phyloP scores from a whole-genome alignment of 2,797 vertebrate species.

The Amblyopsis hoosieri region DNA sequence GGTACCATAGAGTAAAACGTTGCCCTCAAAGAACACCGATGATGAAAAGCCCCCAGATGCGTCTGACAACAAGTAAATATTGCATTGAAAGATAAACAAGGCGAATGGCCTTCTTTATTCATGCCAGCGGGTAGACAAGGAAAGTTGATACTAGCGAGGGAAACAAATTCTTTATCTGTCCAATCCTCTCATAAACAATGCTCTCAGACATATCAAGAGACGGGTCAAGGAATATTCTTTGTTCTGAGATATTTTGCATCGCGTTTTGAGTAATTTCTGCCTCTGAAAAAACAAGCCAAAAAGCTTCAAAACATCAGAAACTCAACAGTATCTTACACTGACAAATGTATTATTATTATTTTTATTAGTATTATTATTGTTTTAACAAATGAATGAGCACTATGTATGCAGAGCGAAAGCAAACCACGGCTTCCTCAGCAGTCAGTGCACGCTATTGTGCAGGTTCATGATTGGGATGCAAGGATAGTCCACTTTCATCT shows the following conservation, averaged over 20 bases:
- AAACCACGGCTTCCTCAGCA: constrained; percentile 45
- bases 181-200: constrained; percentile 20
- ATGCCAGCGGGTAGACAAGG: constrained; percentile 58
- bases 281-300: background rate
- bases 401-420: constrained; percentile 10
- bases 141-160: constrained; percentile 41
- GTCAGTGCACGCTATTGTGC: constrained; percentile 53
- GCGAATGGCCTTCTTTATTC: constrained; percentile 73
- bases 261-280: constrained; percentile 8
- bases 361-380: background rate
- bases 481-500: constrained; percentile 54
- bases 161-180: constrained; percentile 54
- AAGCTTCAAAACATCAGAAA: background rate
- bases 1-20: constrained; percentile 58
- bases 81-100: constrained; percentile 79
- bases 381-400: no score
- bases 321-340: constrained; percentile 31
- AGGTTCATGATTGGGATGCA: constrained; percentile 49
- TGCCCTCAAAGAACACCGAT: constrained; percentile 65
- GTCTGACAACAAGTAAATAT: constrained; percentile 82
- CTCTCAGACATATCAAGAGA: constrained; percentile 7
- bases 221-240: constrained; percentile 24
- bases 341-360: constrained; percentile 29
- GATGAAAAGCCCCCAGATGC: constrained; percentile 79
- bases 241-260: background rate